Evolutionary conservation across 2,888 invertebrate species (phyloP), one percentile per base, ranked within the genome.

Genomic region (Drosophila borealis): DNA sequence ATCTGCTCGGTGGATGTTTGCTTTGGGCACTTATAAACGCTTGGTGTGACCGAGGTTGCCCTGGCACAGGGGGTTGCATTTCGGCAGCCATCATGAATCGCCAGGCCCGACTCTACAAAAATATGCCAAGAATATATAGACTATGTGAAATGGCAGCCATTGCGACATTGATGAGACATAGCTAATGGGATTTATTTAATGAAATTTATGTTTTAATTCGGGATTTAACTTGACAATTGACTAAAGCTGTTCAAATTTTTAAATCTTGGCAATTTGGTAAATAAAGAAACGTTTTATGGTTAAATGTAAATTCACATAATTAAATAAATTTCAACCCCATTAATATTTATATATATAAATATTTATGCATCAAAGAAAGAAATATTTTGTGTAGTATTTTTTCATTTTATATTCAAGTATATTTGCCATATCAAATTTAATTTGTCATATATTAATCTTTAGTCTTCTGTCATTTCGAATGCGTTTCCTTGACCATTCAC

Each of bases 1-100:
- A 83, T 90, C 81, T 90, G 90, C 90, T 90, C 82, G 89, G 91
- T 90, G 91, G 90, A 90, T 91, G 89, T 91, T 90, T 90, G 87
- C 89, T 90, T 90, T 86, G 78, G 83, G 67, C 72, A 76, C 85
- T 91, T 90, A 90, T 88, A 84, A 85, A 91, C 90, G 90, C 90
- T 88, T 90, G 91, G 90, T 91, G 91, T 90, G 81, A 80, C 88
- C 56, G 73, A 81, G 81, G 6, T 17, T 21, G 48, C 46, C 44
- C 36, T 14, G 29, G 39, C 33, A 21, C 36, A 46, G 21, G 45
- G 77, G 78, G 74, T 68, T 65, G 76, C 37, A 60, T 29, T 65
- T 36, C 41, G 87, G 68, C 86, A 72, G 81, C 83, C 86, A 86
- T 82, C 39, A 71, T 82, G 70, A 57, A 71, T 73, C 60, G 53